Base-by-base conservation (phyloP, 2,797 vertebrate genomes). In the Paramormyrops hopkinsi region DNA sequence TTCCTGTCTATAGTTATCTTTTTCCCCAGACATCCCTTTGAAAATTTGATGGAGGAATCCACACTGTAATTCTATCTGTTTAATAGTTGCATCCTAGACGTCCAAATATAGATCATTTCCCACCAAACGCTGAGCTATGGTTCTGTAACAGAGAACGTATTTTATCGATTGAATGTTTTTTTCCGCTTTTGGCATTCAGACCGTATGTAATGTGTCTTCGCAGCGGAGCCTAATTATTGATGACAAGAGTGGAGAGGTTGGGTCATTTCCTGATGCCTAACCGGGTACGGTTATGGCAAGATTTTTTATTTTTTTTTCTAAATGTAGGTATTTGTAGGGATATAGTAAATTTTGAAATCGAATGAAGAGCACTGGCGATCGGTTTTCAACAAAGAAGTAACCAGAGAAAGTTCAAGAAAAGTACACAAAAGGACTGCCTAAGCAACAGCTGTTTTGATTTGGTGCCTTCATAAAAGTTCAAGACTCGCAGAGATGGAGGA, bases 1-100 rank as follows among this genome's bases (percentile, higher is more conserved):
- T 92, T 90, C 91, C 92, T 94, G 90, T 90, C 90, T 90, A 46
- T 93, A 91, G 91, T 93, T 94, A 93, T 95, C 93, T 92, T 90
- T 54, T 62, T 19, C 82, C 82, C 90, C 90, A 89, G 92, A 86
- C 92, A 91, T 89, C 89, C 90, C 91, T 92, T 93, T 94, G 92
- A 95, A 95, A 93, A 89, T 89, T 88, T 44, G 90, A 90, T 90
- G 50, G 0, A 89, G 93, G 89, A 86, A 88, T 85, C 59, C 82
- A 50, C 88, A 41, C 59, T 59, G 82, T 88, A 90, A 86, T 89
- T 88, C 65, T 79, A 89, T 62, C 82, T 89, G 89, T 89, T 90
- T 94, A 89, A 90, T 90, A 88, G 65, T 85, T 50, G 87, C 83
- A 44, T 37, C 87, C 82, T 25, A 83, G 83, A 88, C 29, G 46